Conservation (phyloP, 2,113 vertebrate genomes). For the Panurus biarmicus region DNA sequence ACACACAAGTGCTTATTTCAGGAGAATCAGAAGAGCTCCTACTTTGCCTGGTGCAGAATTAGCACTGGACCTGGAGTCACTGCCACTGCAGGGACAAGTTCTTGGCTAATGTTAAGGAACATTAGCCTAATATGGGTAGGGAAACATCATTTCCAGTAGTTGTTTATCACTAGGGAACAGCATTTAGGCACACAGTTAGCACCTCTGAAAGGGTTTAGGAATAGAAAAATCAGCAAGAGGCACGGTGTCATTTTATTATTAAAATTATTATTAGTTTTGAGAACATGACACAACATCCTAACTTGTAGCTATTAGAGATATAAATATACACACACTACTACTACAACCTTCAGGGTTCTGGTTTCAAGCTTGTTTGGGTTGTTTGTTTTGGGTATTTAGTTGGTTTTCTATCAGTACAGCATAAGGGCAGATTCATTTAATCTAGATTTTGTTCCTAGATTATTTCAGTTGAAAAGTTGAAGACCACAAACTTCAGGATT, state of each 20-base stretch:
- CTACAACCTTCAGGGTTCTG: not conserved
- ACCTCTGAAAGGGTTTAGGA: not conserved
- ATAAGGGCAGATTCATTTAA: not conserved
- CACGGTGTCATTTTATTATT: not conserved
- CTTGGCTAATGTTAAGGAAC: not conserved
- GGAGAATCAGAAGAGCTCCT: not conserved
- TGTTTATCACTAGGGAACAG: not conserved
- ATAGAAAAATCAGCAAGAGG: not conserved
- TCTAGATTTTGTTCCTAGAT: not conserved
- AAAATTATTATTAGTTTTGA: not conserved
- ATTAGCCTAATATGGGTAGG: too few relatives aligned
- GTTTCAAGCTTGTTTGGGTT: not conserved
- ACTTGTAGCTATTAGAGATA: not conserved
- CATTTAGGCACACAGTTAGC: not conserved
- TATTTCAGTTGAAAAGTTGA: not conserved
- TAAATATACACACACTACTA: not conserved
- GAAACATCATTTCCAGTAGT: not conserved
- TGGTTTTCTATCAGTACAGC: not conserved
- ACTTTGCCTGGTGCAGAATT: not conserved
- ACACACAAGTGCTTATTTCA: not conserved
- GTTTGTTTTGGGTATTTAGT: not conserved
- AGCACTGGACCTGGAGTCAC: not conserved
- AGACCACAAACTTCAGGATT: not conserved
- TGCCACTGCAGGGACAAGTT: not conserved
- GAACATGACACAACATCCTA: not conserved